Evolutionary conservation across 2,888 invertebrate species (phyloP), one percentile per base, ranked within the genome.

Genomic region (Mechanitis mazaeus): DNA sequence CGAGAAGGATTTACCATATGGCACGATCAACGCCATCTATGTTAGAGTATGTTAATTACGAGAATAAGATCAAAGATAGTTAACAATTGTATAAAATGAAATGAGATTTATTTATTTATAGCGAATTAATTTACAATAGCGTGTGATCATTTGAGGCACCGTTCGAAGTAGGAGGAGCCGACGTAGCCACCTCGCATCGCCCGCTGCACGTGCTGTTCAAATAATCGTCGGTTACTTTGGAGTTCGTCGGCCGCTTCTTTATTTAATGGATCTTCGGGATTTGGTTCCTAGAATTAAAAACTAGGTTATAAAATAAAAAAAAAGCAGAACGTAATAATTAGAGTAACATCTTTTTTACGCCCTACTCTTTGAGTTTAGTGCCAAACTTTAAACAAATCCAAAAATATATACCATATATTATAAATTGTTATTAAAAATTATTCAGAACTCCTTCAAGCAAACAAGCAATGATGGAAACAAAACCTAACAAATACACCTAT

Each of bases 221-320:
- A 99, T 68, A 97, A 91, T 75, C 97, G 93, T 80, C 97, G 92
- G 88, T 98, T 98, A 82, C 94, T 97, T 80, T 98, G 97, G 69
- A 99, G 92, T 64, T 98, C 97, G 83, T 98, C 98, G 3, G 99
- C 98, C 12, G 98, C 98, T 88, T 99, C 98, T 90, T 98, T 98
- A 86, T 99, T 99, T 72, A 99, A 85, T 9, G 98, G 99, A 91
- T 99, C 99, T 88, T 99, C 98, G 2, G 98, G 98, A 89, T 99
- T 99, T 56, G 98, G 99, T 90, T 99, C 99, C 97, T 97, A 76
- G 12, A 81, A 68, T 60, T 56, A 46, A 28, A 28, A 20, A 38
- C 6, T 9, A 31, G 6, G 31, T 31, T 50, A 28, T 47, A 20
- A 47, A 50, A 31, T 3, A 31, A 31, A 50, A n/a, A 50, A 31